Evolutionary conservation across 2,888 invertebrate genomes (phyloP).

Genomic region (Lysandra coridon): DNA sequence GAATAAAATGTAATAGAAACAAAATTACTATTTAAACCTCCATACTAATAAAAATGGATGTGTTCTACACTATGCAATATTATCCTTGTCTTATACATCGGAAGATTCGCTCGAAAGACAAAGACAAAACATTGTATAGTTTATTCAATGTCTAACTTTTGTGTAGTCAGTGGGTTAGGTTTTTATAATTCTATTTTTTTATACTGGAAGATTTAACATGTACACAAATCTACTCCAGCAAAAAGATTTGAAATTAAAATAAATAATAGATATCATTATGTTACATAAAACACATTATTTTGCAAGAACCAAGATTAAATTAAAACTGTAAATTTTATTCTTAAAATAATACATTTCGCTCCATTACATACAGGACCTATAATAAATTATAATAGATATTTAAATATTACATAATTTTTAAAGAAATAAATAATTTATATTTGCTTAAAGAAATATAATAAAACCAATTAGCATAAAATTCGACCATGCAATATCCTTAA

Average conservation of each 20-base stretch:
- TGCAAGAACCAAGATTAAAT: neutral
- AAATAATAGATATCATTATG: neutral
- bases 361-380: neutral
- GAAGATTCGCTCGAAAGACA: no score
- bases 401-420: slow-evolving; percentile 33
- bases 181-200: no score
- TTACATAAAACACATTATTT: no score
- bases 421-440: slow-evolving; percentile 55
- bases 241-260: neutral
- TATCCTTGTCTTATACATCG: no score
- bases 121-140: no score
- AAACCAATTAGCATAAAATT: neutral
- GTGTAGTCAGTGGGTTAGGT: no score
- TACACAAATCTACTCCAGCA: neutral
- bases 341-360: neutral
- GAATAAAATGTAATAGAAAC: neutral
- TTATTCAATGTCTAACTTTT: no score
- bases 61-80: no score
- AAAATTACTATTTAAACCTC: neutral
- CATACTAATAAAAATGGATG: no score
- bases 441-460: slow-evolving; percentile 55
- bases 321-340: neutral
- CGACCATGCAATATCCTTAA: neutral
- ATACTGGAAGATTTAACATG: no score
- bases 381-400: neutral